Base-by-base conservation (phyloP, 1,140 invertebrate species). In the Euwallacea fornicatus region DNA sequence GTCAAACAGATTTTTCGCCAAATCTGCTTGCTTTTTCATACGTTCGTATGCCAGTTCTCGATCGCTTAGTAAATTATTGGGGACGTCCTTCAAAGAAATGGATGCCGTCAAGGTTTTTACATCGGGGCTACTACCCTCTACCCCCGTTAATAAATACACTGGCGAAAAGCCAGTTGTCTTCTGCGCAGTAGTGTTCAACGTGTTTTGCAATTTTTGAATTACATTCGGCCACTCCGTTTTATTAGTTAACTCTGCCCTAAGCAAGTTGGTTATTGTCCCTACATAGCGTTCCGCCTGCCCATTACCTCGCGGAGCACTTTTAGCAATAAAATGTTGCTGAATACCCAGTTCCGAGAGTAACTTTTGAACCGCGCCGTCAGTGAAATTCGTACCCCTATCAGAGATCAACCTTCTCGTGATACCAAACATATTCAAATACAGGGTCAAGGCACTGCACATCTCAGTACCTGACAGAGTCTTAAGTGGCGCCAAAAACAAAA, bases 181-280 rank as follows among this genome's bases (percentile, higher is more conserved):
- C 8, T 61, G 58, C 3, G 6, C 53, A 4, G 78, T 81, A 2
- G 71, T 80, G 62, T 81, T 81, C 1, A 81, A 7, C 2, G 77
- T 74, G 33, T 72, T 69, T 65, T 81, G 77, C 0, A 81, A 75
- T 61, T 80, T 81, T 73, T 75, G 79, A 2, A 81, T 54, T 2
- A 6, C 69, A 75, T 59, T 81, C 60, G 80, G 76, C 78, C 81
- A 81, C 7, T 77, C 76, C 79, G 76, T 70, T 66, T 21, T 7
- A 53, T 61, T 65, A 56, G 72, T 75, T 64, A 66, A 72, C 4
- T 64, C 73, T 15, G 77, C 72, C 43, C 21, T 76, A 56, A 80
- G 55, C 74, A 81, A 77, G 68, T 80, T 76, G 15, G 66, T 73
- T 42, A 81, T 44, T 42, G 78, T 80, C 9, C 71, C n/a, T 9